A percentile compares a stretch with the other conserved stretches of the same genome.
These are phyloP conservation scores for Anthoscopus minutus DNA, from an alignment of 2,113 vertebrate species.

Conservation along the genomic window DNA sequence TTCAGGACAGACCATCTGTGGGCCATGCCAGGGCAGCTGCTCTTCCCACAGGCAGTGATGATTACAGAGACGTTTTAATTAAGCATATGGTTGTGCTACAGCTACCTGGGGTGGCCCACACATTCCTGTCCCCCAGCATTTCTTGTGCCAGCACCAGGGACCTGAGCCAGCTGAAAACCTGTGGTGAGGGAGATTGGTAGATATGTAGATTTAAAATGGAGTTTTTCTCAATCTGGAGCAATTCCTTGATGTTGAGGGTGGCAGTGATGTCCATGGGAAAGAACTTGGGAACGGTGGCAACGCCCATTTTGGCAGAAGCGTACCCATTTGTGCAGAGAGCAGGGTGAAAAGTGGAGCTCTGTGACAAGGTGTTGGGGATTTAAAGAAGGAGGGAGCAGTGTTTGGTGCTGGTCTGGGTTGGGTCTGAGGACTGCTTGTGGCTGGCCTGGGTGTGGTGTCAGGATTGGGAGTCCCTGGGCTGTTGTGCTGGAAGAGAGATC, in stretches of 20 bases:
- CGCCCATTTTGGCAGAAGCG: fast-evolving
- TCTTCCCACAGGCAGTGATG: neutral
- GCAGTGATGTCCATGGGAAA: fast-evolving
- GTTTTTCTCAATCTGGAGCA: fast-evolving
- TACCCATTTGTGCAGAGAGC: neutral
- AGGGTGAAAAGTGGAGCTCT: neutral
- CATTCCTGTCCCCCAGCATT: fast-evolving
- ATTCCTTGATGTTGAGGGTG: neutral
- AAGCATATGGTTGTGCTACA: neutral
- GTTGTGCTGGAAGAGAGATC: neutral
- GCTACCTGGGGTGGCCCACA: fast-evolving
- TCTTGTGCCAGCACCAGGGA: neutral
- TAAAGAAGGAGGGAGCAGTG: neutral
- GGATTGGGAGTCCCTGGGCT: neutral
- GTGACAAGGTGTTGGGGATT: neutral
- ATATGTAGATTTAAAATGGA: neutral
- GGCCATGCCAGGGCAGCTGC: neutral
- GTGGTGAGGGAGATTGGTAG: neutral
- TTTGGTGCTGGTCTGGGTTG: neutral
- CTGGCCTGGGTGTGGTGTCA: fast-evolving
- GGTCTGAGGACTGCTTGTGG: neutral
- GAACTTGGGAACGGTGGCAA: neutral
- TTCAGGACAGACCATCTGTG: neutral
- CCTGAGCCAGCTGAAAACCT: neutral
- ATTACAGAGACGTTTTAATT: neutral